Evolutionary conservation across 2,888 invertebrate genomes (phyloP).

Genomic region (Drosophila nigritarsus): DNA sequence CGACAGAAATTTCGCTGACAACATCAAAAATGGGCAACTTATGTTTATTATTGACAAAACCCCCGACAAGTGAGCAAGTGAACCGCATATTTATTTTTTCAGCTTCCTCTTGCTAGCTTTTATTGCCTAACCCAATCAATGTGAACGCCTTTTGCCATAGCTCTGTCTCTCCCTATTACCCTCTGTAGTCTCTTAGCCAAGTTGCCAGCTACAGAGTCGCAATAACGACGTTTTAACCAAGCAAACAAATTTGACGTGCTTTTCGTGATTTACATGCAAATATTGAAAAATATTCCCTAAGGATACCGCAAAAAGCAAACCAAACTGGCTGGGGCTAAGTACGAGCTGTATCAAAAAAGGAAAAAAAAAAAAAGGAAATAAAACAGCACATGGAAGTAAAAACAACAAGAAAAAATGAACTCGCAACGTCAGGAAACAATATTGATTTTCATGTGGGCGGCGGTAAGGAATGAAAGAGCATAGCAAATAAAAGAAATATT

Average conservation of each 20-base stretch:
- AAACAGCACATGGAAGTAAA: not conserved
- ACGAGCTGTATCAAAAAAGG: conserved; percentile 30
- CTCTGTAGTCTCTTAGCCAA: conserved; percentile 4
- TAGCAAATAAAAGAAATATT: conserved; percentile 75
- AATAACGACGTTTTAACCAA: conserved; percentile 79
- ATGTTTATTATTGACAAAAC: conserved; percentile 76
- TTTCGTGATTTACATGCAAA: conserved; percentile 83
- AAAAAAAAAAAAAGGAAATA: conserved; percentile 12
- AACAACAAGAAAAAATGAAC: conserved; percentile 40
- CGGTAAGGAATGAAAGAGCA: conserved; percentile 46
- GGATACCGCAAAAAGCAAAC: conserved; percentile 78
- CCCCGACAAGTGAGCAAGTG: conserved; percentile 37
- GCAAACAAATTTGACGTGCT: conserved; percentile 82
- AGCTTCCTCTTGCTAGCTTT: conserved; percentile 24
- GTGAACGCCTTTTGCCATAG: conserved; percentile 50
- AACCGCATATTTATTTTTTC: conserved; percentile 10
- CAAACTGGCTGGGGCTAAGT: conserved; percentile 56
- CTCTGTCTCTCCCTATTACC: not conserved
- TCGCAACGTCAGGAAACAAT: conserved; percentile 61
- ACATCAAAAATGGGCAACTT: conserved; percentile 71
- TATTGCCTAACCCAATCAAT: conserved; percentile 78
- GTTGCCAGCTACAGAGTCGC: conserved; percentile 55
- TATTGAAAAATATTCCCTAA: conserved; percentile 81
- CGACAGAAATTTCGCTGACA: conserved; percentile 63
- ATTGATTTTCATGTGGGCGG: conserved; percentile 72